Conservation (phyloP, 2,113 vertebrate genomes). For the Scomber colias region DNA sequence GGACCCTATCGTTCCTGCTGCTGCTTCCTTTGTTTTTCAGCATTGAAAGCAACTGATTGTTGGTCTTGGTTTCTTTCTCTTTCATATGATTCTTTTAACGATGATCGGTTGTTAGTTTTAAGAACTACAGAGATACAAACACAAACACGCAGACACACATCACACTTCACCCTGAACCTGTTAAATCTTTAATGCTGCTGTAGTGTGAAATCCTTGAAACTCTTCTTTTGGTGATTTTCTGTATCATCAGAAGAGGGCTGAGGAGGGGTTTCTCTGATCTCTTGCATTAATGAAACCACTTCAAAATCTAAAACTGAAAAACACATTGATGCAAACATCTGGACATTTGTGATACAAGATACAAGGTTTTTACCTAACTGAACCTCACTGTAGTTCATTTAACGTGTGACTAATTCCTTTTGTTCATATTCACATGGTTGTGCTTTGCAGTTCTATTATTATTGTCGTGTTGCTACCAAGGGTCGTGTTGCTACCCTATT, state of each 20-base stretch:
- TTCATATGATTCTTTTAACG: constrained; percentile 13
- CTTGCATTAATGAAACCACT: constrained; percentile 10
- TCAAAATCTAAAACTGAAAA: background rate
- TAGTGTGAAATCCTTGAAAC: constrained; percentile 50
- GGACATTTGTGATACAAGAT: background rate
- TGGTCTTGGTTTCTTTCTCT: background rate
- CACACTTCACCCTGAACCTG: constrained; percentile 53
- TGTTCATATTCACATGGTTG: background rate
- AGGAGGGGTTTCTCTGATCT: constrained; percentile 13
- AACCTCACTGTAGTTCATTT: background rate
- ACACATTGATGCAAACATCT: background rate
- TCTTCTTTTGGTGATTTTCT: constrained; percentile 28
- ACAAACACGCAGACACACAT: constrained; percentile 22
- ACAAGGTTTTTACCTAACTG: background rate
- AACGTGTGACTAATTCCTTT: background rate
- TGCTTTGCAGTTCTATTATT: background rate
- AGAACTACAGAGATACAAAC: background rate
- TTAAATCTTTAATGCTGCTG: constrained; percentile 48
- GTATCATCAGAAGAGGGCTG: constrained; percentile 5
- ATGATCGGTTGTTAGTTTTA: constrained; percentile 16
- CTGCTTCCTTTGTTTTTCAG: constrained; percentile 30
- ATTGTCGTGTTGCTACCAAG: background rate
- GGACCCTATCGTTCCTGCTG: constrained; percentile 18
- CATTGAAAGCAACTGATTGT: constrained; percentile 10
- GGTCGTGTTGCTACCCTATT: background rate